Evolutionary conservation across 2,113 vertebrate genomes (phyloP).

Genomic region (Caretta caretta): DNA sequence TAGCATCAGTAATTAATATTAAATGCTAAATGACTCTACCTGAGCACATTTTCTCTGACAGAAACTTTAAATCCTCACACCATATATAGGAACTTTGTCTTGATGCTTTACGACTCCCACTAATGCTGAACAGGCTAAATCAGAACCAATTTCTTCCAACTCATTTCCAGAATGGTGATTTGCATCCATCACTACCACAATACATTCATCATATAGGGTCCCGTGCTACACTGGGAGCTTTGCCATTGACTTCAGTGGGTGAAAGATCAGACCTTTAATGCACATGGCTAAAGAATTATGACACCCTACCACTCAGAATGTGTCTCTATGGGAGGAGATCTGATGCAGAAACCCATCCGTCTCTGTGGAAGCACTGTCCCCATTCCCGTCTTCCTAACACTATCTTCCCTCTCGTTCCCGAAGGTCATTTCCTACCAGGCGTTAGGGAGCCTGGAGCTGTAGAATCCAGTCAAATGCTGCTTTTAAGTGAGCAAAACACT

Average conservation of each 20-base stretch:
- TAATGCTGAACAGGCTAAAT: constrained; percentile 67
- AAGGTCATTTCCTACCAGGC: neutral
- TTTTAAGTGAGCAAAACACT: neutral
- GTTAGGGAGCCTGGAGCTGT: neutral
- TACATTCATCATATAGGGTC: constrained; percentile 40
- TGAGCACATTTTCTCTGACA: constrained; percentile 73
- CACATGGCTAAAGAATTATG: neutral
- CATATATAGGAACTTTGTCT: constrained; percentile 52
- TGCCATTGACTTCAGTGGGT: constrained; percentile 14
- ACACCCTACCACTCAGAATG: neutral
- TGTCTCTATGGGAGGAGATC: constrained; percentile 1
- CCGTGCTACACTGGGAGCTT: constrained; percentile 28
- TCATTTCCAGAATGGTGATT: constrained; percentile 61
- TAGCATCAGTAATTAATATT: constrained; percentile 82
- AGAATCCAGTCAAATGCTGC: neutral
- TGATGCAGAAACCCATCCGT: neutral
- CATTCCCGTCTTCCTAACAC: neutral
- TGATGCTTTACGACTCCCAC: constrained; percentile 71
- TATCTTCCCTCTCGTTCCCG: neutral
- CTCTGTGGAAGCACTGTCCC: neutral
- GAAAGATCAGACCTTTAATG: neutral
- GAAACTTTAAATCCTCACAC: constrained; percentile 76
- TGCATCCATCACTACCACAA: constrained; percentile 56
- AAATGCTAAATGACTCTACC: constrained; percentile 75
- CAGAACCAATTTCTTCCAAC: constrained; percentile 47